Conservation (phyloP, 2,797 vertebrate species). For the Spatula clypeata region DNA sequence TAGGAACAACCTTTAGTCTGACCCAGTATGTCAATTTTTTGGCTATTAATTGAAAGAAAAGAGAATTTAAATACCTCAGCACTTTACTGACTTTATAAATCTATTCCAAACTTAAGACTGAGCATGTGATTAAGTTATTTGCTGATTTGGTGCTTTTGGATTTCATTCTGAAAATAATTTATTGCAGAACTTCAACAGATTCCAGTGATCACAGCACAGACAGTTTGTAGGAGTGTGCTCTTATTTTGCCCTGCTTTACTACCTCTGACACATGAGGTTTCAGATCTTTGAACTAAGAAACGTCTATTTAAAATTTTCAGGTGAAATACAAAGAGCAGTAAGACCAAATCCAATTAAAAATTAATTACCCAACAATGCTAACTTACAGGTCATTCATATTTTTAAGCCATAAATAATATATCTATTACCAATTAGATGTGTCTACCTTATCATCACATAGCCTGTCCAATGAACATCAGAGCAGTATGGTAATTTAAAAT, state of each 20-base stretch:
- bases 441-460: slow-evolving; percentile 45
- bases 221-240: background rate
- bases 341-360: slow-evolving; percentile 77
- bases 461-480: slow-evolving; percentile 67
- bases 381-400: slow-evolving; percentile 66
- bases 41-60: background rate
- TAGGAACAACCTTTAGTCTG: background rate
- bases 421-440: slow-evolving; percentile 76
- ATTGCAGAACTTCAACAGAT: background rate
- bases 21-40: background rate
- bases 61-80: background rate
- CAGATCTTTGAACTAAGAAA: slow-evolving; percentile 10
- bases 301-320: slow-evolving; percentile 8
- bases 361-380: slow-evolving; percentile 67
- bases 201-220: background rate
- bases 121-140: background rate
- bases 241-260: background rate
- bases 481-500: slow-evolving; percentile 44
- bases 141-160: background rate
- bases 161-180: background rate
- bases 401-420: slow-evolving; percentile 77
- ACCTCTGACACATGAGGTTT: background rate
- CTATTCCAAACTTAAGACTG: background rate
- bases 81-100: background rate
- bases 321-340: slow-evolving; percentile 32